Evolutionary conservation across 2,113 vertebrate species (phyloP), one percentile per base, ranked within the genome.

Genomic region (Sminthopsis crassicaudata): DNA sequence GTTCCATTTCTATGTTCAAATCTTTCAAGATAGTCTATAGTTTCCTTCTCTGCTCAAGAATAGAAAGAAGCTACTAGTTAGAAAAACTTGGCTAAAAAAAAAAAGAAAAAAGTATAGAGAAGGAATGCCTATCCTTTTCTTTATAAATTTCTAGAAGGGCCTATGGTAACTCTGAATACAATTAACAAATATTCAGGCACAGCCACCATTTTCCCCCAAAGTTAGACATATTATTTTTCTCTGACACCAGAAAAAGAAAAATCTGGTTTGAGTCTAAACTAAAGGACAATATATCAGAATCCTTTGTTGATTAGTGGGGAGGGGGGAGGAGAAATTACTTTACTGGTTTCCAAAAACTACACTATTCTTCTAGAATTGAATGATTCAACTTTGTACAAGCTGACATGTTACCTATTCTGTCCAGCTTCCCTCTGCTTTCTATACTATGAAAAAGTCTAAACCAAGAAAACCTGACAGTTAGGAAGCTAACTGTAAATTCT

Each of bases 301-400:
- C n/a, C 25, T 90, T 48, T 90, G 24, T 16, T 90, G 89, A 90
- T 48, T 19, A 27, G 89, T 90, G 46, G 46, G 16, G 36, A 52
- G 46, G 46, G 16, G 36, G 55, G 7, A 90, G 76, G 46, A 90
- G 50, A n/a, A 90, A 30, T 25, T 24, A 50, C 94, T 48, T 25
- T 12, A 50, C 84, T 50, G 46, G 51, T 7, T 48, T 7, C 0
- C 10, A 96, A 96, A 95, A 96, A 95, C 95, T 95, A 96, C 98
- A 98, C 95, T 97, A 98, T 95, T 96, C 97, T 98, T 98, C 97
- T 96, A 97, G 96, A 98, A 98, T 94, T 92, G 96, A 97, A 97
- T 98, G 98, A 98, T 98, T 98, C 98, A 98, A 97, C 96, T 98
- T 97, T 98, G 97, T 97, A 98, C 97, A 98, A 96, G n/a, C 60